A percentile compares a stretch with the other conserved stretches of the same genome.
Evolutionary conservation across 2,113 vertebrate genomes (phyloP).

Genomic region (Hipposideros armiger): DNA sequence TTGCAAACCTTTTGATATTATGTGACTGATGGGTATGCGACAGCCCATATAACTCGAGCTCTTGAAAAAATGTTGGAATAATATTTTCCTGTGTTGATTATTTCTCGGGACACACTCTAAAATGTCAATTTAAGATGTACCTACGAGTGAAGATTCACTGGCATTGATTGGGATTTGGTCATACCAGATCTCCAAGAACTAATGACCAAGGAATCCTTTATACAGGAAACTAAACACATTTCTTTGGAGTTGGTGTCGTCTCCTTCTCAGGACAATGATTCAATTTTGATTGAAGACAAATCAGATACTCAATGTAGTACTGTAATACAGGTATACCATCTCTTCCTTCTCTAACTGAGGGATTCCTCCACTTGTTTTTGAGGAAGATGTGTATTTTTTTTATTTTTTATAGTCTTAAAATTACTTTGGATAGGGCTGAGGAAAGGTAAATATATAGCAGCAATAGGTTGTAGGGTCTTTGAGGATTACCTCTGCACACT

Average conservation of each 20-base stretch:
- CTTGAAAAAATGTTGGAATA: background rate
- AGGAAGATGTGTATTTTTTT: background rate
- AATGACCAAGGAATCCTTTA: background rate
- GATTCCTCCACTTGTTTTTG: background rate
- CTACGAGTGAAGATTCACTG: background rate
- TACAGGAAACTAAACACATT: background rate
- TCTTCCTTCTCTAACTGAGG: background rate
- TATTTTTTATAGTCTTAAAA: background rate
- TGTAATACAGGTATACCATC: slow-evolving; percentile 81
- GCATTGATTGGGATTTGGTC: slow-evolving; percentile 53
- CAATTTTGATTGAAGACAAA: slow-evolving; percentile 81
- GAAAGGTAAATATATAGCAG: background rate
- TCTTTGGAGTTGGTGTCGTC: slow-evolving; percentile 76
- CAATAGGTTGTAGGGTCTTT: background rate
- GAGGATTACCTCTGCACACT: background rate
- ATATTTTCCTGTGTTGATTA: background rate
- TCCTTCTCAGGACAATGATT: slow-evolving; percentile 77
- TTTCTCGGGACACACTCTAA: slow-evolving; percentile 75
- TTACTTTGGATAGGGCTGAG: background rate
- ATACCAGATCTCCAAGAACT: slow-evolving; percentile 46
- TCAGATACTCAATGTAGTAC: slow-evolving; percentile 66
- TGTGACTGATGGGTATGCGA: background rate
- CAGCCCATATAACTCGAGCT: background rate
- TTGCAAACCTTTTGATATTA: background rate
- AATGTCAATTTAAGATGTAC: slow-evolving; percentile 62